These are phyloP conservation scores for Procapra przewalskii DNA, from an alignment of 2,113 vertebrate genomes.

Conservation along the genomic window DNA sequence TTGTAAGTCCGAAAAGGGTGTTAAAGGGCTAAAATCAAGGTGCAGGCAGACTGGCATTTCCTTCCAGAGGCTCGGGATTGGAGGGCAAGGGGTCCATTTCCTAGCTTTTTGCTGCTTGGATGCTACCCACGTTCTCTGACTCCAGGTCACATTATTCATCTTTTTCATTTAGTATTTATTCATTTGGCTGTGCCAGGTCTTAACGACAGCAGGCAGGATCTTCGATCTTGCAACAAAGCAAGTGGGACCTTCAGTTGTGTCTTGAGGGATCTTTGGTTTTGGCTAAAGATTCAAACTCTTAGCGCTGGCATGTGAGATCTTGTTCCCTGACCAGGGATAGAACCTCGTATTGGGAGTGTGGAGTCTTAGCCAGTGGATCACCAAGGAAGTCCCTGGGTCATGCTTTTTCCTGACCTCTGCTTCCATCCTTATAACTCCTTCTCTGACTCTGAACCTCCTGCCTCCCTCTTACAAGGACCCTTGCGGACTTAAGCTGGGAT, in stretches of 20 bases:
- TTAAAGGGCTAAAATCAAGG: too few relatives aligned
- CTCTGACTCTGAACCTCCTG: not conserved
- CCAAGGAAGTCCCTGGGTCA: not conserved
- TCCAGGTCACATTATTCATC: accelerated
- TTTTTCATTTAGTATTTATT: not conserved
- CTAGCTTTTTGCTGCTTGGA: not conserved
- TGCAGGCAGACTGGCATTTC: accelerated
- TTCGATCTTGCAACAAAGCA: not conserved
- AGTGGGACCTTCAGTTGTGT: not conserved
- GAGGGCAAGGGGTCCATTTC: accelerated
- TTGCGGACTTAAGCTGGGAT: not conserved
- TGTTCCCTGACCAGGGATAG: not conserved
- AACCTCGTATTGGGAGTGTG: not conserved
- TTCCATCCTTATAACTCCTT: accelerated
- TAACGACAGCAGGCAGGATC: not conserved
- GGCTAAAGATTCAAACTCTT: not conserved
- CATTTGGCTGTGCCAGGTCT: not conserved
- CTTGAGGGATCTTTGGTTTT: not conserved
- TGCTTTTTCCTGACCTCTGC: not conserved
- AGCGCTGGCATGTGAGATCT: not conserved
- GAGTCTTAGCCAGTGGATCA: not conserved
- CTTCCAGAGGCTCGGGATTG: not conserved
- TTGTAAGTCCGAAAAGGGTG: not conserved
- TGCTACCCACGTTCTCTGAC: accelerated
- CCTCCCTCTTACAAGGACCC: not conserved